Conservation (phyloP, 2,113 vertebrate species). For the Protobothrops mucrosquamatus region DNA sequence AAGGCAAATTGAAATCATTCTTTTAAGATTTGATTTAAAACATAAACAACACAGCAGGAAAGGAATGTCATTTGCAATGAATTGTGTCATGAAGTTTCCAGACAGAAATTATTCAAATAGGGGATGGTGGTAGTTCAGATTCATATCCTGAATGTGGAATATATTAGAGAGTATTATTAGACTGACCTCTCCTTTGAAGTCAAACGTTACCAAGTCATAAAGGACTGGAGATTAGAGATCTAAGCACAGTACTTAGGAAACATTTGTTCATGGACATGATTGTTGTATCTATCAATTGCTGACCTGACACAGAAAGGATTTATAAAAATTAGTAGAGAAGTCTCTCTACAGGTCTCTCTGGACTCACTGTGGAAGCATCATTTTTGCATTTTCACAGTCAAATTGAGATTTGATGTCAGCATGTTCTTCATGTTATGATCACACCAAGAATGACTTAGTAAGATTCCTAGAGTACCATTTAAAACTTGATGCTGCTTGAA, state of each 20-base stretch:
- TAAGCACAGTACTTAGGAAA: not conserved
- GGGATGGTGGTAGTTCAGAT: not conserved
- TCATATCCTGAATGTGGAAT: not conserved
- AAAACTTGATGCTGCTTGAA: not conserved
- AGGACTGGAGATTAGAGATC: not conserved
- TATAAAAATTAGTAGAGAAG: not conserved
- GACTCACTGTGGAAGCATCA: conserved; percentile 7
- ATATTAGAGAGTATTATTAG: not conserved
- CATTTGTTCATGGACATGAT: not conserved
- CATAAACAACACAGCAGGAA: not conserved
- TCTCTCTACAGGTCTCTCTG: not conserved
- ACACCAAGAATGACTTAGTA: not conserved
- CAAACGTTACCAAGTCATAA: fast-evolving
- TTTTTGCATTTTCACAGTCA: not conserved
- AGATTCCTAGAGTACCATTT: not conserved
- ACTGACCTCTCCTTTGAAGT: not conserved
- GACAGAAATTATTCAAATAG: not conserved
- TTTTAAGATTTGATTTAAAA: conserved; percentile 16
- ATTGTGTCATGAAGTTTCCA: not conserved
- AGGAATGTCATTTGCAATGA: not conserved
- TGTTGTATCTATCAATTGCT: not conserved
- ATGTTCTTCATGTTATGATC: fast-evolving
- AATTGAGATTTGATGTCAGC: not conserved
- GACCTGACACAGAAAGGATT: conserved; percentile 8
- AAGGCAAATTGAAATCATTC: conserved; percentile 24